These are phyloP conservation scores for Anoura caudifer DNA, from an alignment of 2,113 vertebrate genomes.

Conservation along the genomic window DNA sequence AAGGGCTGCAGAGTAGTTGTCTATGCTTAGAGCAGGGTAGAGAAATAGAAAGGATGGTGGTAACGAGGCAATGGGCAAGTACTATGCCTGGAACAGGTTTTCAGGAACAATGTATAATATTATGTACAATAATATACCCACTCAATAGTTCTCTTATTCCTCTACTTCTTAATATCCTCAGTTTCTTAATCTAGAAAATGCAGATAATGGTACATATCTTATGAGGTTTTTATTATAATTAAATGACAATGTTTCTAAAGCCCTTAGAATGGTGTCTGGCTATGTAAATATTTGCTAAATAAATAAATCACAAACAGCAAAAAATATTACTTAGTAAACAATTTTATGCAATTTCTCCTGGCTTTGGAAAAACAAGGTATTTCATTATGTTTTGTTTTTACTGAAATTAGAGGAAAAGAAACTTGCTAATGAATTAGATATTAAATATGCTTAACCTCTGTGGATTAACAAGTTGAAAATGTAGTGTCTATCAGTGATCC, in stretches of 20 bases:
- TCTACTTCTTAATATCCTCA: background rate
- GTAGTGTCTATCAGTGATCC: background rate
- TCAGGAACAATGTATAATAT: background rate
- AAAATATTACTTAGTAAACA: background rate
- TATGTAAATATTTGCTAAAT: background rate
- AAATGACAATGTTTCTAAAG: slow-evolving; percentile 8
- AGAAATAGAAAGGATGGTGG: background rate
- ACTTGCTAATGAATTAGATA: background rate
- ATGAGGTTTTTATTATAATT: background rate
- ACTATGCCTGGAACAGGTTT: background rate
- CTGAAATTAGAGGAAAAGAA: background rate
- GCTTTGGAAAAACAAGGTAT: background rate
- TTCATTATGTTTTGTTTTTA: background rate
- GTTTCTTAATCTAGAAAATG: background rate
- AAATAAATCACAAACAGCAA: slow-evolving; percentile 1
- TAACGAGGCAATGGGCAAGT: background rate
- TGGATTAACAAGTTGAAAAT: background rate
- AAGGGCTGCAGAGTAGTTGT: background rate
- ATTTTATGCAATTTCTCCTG: background rate
- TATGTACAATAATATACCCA: background rate
- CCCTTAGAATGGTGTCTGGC: background rate
- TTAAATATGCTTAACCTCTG: background rate
- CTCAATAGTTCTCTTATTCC: background rate
- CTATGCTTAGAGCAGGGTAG: background rate
- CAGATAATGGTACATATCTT: background rate